These are phyloP conservation scores for Urocyon cinereoargenteus DNA, from an alignment of 2,797 vertebrate species.

Conservation along the genomic window DNA sequence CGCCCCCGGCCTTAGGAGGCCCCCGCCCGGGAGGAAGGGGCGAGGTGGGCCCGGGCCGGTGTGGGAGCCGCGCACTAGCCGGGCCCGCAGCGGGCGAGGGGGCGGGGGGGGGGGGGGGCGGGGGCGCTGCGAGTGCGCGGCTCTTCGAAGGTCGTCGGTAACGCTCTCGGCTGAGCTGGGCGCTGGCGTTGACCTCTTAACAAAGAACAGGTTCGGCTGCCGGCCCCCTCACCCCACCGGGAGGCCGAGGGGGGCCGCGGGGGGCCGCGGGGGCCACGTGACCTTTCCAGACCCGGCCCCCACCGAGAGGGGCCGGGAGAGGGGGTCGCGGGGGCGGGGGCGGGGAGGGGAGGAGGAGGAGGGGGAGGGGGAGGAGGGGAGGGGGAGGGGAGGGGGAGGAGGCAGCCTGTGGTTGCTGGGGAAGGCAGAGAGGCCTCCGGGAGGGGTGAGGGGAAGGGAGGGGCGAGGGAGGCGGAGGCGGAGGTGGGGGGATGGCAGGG, in stretches of 20 bases:
- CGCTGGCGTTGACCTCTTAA: conserved; percentile 93
- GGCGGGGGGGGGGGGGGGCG: not conserved
- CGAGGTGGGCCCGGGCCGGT: not conserved
- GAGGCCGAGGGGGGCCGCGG: conserved; percentile 85
- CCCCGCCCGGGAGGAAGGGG: not conserved
- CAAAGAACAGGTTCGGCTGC: conserved; percentile 94
- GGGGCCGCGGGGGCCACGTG: conserved; percentile 93
- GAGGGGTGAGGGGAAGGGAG: not conserved
- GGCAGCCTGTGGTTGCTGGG: not conserved
- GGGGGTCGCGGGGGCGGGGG: too few relatives aligned
- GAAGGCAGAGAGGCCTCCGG: not conserved
- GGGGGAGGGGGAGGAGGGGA: not conserved
- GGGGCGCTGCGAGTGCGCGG: conserved; percentile 81
- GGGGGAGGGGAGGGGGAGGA: not conserved
- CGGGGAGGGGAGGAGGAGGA: too few relatives aligned
- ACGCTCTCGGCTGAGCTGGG: conserved; percentile 84
- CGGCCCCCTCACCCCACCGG: conserved; percentile 89
- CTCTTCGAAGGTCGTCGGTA: conserved; percentile 90
- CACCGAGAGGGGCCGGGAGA: fast-evolving
- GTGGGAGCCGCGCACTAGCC: too few relatives aligned
- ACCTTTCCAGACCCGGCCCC: conserved; percentile 89
- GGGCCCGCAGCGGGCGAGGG: not conserved
- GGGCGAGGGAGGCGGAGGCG: too few relatives aligned
- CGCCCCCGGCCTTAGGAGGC: not conserved
- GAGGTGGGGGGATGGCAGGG: not conserved